Base-by-base conservation (phyloP, 2,113 vertebrate species). In the Barnardius zonarius region DNA sequence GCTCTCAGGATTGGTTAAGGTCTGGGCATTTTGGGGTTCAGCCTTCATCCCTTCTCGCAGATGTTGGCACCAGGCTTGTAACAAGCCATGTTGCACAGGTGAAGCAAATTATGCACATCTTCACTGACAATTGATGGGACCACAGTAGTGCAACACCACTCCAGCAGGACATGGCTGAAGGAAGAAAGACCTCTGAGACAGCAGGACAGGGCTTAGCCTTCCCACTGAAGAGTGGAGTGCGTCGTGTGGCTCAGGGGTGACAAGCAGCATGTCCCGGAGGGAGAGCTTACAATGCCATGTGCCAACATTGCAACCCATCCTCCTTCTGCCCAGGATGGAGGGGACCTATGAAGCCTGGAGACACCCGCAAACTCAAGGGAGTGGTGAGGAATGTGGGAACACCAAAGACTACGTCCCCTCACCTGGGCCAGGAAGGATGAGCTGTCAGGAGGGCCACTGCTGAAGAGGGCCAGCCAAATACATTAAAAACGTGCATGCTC, bases 251-350 rank as follows among this genome's bases (percentile, higher is more conserved):
- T 90, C 44, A 77, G 14, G 44, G 28, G 27, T n/a, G 27, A 43
- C 44, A 37, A 66, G 11, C 23, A 52, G 20, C 66, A 35, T 2
- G 9, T 75, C 27, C 43, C 13, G 0, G 1, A 33, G 31, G 70
- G 55, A 66, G 16, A 85, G 6, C 33, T 87, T 43, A 54, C 4
- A 2, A 24, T 31, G 17, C 22, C 22, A 15, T 0, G 0, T 3
- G 8, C 16, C 37, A 59, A 5, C 16, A 4, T 10, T 61, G 66
- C 62, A 83, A 24, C 33, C 68, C 59, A 82, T 23, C 57, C 52
- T 86, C 37, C 64, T 83, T 37, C 44, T 6, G 5, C 54, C 43
- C 2, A 1, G 46, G 39, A 44, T 25, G 25, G 51, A 55, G 44
- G 23, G 7, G 25, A 79, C 22, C 44, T 48, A 46, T 1, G 2